Percentiles rank a stretch among this genome's conserved stretches.
phyloP scores from a whole-genome alignment of 1,140 invertebrate genomes.

The Arctopsyche grandis region DNA sequence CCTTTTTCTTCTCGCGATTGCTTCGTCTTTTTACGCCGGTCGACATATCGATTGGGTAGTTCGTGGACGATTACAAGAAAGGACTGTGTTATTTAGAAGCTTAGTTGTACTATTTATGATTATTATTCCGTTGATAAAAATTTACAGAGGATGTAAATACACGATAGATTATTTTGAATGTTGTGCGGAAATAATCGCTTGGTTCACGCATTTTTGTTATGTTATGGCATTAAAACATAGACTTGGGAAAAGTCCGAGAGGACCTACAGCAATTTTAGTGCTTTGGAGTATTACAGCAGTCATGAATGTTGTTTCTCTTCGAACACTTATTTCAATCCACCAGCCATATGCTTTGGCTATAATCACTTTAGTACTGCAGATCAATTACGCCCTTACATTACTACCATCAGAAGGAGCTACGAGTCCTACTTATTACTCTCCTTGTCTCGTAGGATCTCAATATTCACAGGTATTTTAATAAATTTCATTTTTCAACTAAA shows the following conservation, averaged over 20 bases:
- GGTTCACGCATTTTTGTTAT: constrained; percentile 83
- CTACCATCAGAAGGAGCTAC: constrained; percentile 67
- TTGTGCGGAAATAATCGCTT: constrained; percentile 75
- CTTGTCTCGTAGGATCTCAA: constrained; percentile 65
- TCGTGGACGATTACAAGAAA: constrained; percentile 69
- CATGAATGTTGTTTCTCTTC: constrained; percentile 69
- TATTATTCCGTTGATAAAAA: constrained; percentile 72
- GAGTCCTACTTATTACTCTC: constrained; percentile 64
- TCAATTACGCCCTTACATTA: constrained; percentile 72
- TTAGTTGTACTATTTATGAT: constrained; percentile 70
- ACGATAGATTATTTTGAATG: constrained; percentile 77
- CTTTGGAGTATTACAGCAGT: constrained; percentile 74
- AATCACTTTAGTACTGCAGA: constrained; percentile 66
- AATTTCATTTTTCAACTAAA: constrained; percentile 5
- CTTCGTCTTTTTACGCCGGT: constrained; percentile 82
- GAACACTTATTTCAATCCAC: constrained; percentile 62
- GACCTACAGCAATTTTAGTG: constrained; percentile 74
- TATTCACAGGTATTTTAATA: constrained; percentile 64
- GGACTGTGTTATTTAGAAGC: constrained; percentile 72
- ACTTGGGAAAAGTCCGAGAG: constrained; percentile 74
- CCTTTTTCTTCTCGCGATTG: constrained; percentile 74
- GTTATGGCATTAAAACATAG: constrained; percentile 73
- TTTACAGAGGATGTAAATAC: constrained; percentile 64
- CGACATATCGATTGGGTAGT: constrained; percentile 68
- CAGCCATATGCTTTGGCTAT: constrained; percentile 63